These are phyloP conservation scores for Acanthoscelides obtectus DNA, from an alignment of 2,888 invertebrate species.

Conservation along the genomic window DNA sequence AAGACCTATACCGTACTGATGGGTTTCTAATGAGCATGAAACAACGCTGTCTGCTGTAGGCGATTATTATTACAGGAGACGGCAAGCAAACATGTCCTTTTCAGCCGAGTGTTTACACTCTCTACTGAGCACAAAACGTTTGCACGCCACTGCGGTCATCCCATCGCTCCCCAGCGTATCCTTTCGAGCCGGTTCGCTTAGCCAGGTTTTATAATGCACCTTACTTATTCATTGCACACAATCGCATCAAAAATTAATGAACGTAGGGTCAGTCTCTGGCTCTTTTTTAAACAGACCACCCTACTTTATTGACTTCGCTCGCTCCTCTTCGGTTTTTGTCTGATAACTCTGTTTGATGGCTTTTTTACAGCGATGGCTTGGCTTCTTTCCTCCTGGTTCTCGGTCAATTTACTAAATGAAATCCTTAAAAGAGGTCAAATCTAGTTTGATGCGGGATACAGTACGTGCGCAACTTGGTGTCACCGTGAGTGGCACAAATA, in stretches of 20 bases:
- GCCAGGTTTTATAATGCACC: conserved; percentile 45
- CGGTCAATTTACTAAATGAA: background rate
- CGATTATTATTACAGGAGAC: too few species aligned
- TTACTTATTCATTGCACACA: conserved; percentile 51
- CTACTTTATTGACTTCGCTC: conserved; percentile 46
- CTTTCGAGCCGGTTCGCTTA: conserved; percentile 28
- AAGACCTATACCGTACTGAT: too few species aligned
- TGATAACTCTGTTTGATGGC: conserved; percentile 49
- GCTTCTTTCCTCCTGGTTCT: background rate
- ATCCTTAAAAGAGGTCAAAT: background rate
- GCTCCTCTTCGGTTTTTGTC: conserved; percentile 42
- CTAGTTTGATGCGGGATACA: background rate
- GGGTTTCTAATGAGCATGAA: too few species aligned
- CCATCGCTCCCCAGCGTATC: conserved; percentile 18
- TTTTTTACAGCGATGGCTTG: conserved; percentile 43
- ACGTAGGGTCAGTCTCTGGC: conserved; percentile 44
- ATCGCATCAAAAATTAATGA: conserved; percentile 49
- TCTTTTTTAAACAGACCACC: conserved; percentile 41
- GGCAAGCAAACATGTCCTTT: too few species aligned
- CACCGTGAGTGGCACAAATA: too few species aligned
- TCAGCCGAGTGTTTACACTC: too few species aligned
- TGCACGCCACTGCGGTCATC: conserved; percentile 16
- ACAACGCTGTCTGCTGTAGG: too few species aligned
- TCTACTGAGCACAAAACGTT: too few species aligned
- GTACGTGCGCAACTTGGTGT: background rate